These are phyloP conservation scores for Petrocephalus schoutedeni DNA, from an alignment of 2,797 vertebrate species.

Conservation along the genomic window DNA sequence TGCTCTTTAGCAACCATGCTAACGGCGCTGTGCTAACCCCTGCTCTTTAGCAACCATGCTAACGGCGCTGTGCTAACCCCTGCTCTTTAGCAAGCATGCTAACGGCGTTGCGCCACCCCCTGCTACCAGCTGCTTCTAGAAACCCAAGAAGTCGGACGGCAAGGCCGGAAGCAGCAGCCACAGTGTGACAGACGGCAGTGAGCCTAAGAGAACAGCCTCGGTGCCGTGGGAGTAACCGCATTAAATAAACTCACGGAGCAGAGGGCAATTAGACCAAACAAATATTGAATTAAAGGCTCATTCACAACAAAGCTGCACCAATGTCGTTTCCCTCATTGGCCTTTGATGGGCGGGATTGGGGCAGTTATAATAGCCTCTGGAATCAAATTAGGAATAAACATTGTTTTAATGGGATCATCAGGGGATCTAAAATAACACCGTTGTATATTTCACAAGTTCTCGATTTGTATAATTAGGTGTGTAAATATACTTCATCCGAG, in stretches of 20 bases:
- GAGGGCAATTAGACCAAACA: neutral
- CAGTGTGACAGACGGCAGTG: too few species aligned
- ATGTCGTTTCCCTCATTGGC: neutral
- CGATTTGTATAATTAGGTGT: conserved; percentile 20
- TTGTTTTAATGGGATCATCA: conserved; percentile 25
- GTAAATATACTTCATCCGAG: neutral
- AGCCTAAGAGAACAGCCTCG: neutral
- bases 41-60: too few species aligned
- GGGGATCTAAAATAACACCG: conserved; percentile 23
- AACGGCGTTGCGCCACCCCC: neutral
- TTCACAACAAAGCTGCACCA: conserved; percentile 22
- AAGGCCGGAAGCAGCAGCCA: neutral
- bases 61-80: too few species aligned
- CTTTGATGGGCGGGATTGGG: conserved; percentile 14
- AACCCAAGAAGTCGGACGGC: neutral
- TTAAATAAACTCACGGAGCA: neutral
- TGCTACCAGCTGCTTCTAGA: neutral
- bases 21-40: neutral
- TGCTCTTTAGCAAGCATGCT: too few species aligned
- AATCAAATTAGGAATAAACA: conserved; percentile 11
- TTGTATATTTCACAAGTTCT: conserved; percentile 15
- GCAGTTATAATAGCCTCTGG: conserved; percentile 10
- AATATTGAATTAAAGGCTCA: conserved; percentile 11
- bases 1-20: neutral
- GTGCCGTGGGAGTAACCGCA: neutral